Percentiles rank a stretch among this genome's conserved stretches.
phyloP scores from a whole-genome alignment of 2,797 vertebrate genomes.

The Notamacropus eugenii region DNA sequence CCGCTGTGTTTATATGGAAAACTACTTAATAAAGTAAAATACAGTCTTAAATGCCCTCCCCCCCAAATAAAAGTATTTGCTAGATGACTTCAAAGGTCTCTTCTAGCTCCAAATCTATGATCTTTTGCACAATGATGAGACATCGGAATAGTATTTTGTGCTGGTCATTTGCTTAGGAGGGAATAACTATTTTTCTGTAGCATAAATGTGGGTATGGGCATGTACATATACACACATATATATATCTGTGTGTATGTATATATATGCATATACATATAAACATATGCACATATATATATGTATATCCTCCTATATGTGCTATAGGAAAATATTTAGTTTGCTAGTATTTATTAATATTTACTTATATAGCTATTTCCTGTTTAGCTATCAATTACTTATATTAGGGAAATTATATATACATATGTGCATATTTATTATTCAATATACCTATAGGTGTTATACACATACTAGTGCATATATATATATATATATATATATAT shows the following conservation, averaged over 20 bases:
- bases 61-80: not conserved
- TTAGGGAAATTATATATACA: not conserved
- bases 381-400: not conserved
- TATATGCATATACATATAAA: not conserved
- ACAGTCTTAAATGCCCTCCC: not conserved
- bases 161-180: not conserved
- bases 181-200: not conserved
- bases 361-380: not conserved
- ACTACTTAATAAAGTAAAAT: not conserved
- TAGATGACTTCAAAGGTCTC: not conserved
- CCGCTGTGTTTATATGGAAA: not conserved
- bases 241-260: not conserved
- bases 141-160: not conserved
- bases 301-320: not conserved
- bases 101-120: not conserved
- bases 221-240: not conserved
- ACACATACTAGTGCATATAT: not conserved
- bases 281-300: too few species aligned
- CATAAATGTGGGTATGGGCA: not conserved
- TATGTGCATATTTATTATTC: not conserved
- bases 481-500: not conserved
- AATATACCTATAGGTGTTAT: not conserved
- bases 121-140: not conserved
- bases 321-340: not conserved
- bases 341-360: not conserved